phyloP scores from a whole-genome alignment of 2,797 vertebrate genomes.

The Notolabrus celidotus region DNA sequence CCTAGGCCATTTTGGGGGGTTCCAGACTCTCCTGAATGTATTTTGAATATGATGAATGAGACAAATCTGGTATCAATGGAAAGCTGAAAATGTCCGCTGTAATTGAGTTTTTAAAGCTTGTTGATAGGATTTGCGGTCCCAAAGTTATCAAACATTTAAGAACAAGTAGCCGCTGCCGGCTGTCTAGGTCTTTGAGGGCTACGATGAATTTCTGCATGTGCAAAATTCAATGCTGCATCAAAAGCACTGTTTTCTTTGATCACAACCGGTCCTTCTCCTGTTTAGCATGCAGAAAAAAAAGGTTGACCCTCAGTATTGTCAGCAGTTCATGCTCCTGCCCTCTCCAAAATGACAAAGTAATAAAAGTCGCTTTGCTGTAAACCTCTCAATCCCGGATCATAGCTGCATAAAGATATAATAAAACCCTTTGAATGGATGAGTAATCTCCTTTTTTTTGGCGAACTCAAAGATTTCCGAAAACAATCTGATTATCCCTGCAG shows the following conservation, averaged over 20 bases:
- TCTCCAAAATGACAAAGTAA: slow-evolving; percentile 1
- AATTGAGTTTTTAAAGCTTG: no score
- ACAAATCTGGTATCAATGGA: no score
- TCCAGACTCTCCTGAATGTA: no score
- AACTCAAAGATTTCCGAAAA: slow-evolving; percentile 38
- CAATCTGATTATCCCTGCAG: slow-evolving; percentile 10
- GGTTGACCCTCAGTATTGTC: background rate
- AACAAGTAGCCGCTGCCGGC: no score
- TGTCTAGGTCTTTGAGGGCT: no score
- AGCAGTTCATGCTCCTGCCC: slow-evolving; percentile 7
- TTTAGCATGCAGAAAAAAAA: background rate
- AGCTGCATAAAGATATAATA: slow-evolving; percentile 24
- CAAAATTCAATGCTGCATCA: no score
- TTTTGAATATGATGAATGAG: no score
- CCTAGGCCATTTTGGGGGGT: no score
- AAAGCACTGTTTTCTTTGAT: background rate
- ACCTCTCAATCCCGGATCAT: slow-evolving; percentile 4
- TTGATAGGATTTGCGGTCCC: no score
- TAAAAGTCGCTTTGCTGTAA: slow-evolving; percentile 11
- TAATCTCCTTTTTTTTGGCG: slow-evolving; percentile 31
- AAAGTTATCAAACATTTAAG: no score
- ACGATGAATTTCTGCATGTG: no score
- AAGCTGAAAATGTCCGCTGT: no score
- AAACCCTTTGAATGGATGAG: slow-evolving; percentile 32
- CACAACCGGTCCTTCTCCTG: background rate